Conservation (phyloP, 2,888 invertebrate genomes). For the Lepeophtheirus nordmannii region DNA sequence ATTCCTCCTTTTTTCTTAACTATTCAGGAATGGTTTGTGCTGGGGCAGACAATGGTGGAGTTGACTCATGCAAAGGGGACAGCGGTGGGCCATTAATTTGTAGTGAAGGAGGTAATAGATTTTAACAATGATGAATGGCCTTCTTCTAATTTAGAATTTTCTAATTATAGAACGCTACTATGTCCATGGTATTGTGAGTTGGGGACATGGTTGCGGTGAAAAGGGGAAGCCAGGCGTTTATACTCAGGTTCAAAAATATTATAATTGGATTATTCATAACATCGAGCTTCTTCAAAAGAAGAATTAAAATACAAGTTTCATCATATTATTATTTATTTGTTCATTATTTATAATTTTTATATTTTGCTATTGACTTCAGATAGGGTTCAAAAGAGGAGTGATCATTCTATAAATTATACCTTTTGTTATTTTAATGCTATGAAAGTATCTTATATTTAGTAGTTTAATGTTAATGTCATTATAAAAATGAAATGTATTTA, state of each 20-base stretch:
- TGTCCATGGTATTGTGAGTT: conserved; percentile 8
- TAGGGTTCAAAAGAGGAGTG: too few relatives aligned
- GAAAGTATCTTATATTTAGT: too few relatives aligned
- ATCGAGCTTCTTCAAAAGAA: not conserved
- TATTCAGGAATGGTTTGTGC: conserved; percentile 3
- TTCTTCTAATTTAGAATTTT: not conserved
- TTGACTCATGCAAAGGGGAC: conserved; percentile 1
- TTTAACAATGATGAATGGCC: not conserved
- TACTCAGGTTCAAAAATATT: conserved; percentile 3
- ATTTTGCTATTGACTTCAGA: too few relatives aligned
- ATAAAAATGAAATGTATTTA: too few relatives aligned
- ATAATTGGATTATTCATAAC: not conserved
- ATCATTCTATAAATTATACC: too few relatives aligned
- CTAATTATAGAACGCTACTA: not conserved
- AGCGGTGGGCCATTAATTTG: conserved; percentile 6
- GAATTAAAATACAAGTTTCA: too few relatives aligned
- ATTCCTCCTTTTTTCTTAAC: too few relatives aligned
- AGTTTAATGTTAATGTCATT: too few relatives aligned
- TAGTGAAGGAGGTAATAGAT: not conserved
- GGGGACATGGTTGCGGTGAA: conserved; percentile 13
- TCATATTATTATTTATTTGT: too few relatives aligned
- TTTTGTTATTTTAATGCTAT: too few relatives aligned
- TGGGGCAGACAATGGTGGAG: conserved; percentile 1
- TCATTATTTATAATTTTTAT: too few relatives aligned
- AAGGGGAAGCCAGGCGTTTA: conserved; percentile 5